phyloP scores from a whole-genome alignment of 2,113 vertebrate species.

The Epinephelus fuscoguttatus region DNA sequence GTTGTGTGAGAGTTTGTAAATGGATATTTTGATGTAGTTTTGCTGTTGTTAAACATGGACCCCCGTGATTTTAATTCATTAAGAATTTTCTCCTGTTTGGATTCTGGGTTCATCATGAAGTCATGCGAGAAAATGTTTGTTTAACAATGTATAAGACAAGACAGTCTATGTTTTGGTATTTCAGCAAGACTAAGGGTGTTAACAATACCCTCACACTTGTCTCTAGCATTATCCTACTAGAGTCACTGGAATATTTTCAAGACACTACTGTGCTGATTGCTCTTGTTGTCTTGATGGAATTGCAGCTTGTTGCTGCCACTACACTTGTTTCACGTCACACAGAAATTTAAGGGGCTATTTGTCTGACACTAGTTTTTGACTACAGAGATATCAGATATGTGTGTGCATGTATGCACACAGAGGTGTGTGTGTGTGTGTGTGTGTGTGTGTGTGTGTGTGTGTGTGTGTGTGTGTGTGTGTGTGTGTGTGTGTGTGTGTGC shows the following conservation, averaged over 20 bases:
- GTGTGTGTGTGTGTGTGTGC: slow-evolving; percentile 7
- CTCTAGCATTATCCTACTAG: not conserved
- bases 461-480: not conserved
- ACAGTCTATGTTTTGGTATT: not conserved
- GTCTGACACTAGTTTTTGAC: not conserved
- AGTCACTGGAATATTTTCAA: slow-evolving; percentile 9
- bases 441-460: not conserved
- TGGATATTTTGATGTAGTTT: too few species aligned
- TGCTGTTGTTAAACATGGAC: too few species aligned
- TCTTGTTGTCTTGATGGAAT: not conserved
- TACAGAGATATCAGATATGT: not conserved
- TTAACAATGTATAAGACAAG: not conserved
- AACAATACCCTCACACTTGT: slow-evolving; percentile 1
- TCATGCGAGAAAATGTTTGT: too few species aligned
- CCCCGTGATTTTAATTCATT: too few species aligned
- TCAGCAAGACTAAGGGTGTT: slow-evolving; percentile 6
- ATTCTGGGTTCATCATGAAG: too few species aligned
- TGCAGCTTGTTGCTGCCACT: not conserved
- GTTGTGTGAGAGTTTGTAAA: too few species aligned
- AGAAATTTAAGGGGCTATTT: not conserved
- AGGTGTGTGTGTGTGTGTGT: not conserved
- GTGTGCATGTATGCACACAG: not conserved
- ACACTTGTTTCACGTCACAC: not conserved
- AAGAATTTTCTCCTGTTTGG: too few species aligned
- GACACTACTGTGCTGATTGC: not conserved